Evolutionary conservation across 2,888 invertebrate genomes (phyloP).

Genomic region (Trissolcus japonicus): DNA sequence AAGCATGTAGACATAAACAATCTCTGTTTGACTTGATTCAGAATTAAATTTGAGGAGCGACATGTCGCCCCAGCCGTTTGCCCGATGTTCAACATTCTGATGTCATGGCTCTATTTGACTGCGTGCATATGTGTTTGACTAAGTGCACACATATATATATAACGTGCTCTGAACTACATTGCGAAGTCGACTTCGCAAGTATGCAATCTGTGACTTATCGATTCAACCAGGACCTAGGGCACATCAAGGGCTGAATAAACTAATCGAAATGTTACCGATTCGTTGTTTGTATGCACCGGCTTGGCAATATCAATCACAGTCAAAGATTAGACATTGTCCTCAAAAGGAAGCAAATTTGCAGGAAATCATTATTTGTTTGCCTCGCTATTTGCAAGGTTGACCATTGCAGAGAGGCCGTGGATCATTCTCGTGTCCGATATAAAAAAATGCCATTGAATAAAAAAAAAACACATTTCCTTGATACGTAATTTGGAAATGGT

Average conservation of each 20-base stretch:
- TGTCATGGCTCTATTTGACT: constrained; percentile 44
- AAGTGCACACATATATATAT: constrained; percentile 32
- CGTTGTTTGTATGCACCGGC: constrained; percentile 16
- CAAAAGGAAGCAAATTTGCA: too few relatives aligned
- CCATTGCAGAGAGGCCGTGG: too few relatives aligned
- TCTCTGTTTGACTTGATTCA: constrained; percentile 50
- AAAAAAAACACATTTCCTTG: neutral
- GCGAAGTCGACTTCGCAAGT: constrained; percentile 37
- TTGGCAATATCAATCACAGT: constrained; percentile 14
- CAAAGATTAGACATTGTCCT: neutral
- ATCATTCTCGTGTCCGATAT: too few relatives aligned
- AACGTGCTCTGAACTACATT: constrained; percentile 34
- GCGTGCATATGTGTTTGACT: constrained; percentile 45
- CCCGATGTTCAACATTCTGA: constrained; percentile 44
- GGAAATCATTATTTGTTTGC: too few relatives aligned
- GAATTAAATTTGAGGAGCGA: constrained; percentile 50
- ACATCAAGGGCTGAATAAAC: constrained; percentile 66
- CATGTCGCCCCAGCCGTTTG: constrained; percentile 9
- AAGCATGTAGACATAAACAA: constrained; percentile 47
- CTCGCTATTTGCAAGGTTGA: too few relatives aligned
- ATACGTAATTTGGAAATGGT: neutral
- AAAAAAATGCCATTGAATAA: neutral
- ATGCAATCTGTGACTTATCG: constrained; percentile 62
- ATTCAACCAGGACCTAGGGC: constrained; percentile 65
- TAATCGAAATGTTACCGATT: constrained; percentile 56